These are phyloP conservation scores for Drosophila serrata DNA, from an alignment of 1,140 invertebrate species.

Conservation along the genomic window DNA sequence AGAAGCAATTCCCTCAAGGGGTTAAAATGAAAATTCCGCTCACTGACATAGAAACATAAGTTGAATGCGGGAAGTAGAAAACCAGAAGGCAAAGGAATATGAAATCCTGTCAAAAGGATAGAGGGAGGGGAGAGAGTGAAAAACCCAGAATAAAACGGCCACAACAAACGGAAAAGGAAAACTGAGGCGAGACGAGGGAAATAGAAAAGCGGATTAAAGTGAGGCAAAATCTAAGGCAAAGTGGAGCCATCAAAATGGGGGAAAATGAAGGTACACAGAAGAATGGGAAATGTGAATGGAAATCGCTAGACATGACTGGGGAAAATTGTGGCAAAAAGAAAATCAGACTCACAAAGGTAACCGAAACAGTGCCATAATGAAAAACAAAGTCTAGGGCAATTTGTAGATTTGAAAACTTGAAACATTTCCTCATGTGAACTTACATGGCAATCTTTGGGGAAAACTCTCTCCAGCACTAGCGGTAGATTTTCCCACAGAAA, in stretches of 20 bases:
- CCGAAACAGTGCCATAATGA: conserved; percentile 8
- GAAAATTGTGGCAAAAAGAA: conserved; percentile 1
- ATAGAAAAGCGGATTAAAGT: conserved; percentile 37
- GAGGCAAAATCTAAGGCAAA: conserved; percentile 26
- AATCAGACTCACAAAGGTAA: conserved; percentile 7
- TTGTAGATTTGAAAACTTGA: conserved; percentile 2
- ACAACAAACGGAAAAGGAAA: conserved; percentile 15
- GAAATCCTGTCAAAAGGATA: conserved; percentile 11
- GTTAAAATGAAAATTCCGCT: conserved; percentile 27
- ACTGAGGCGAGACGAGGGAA: conserved; percentile 15
- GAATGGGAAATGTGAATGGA: neutral
- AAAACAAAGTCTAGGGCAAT: conserved; percentile 29
- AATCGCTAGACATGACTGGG: neutral
- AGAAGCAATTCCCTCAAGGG: conserved; percentile 31
- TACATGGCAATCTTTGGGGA: neutral
- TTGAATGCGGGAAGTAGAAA: conserved; percentile 2
- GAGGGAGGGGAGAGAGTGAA: neutral
- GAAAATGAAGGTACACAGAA: neutral
- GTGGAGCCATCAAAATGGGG: neutral
- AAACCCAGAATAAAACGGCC: conserved; percentile 9
- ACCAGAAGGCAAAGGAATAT: conserved; percentile 18
- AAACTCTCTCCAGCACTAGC: conserved; percentile 18
- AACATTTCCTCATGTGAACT: conserved; percentile 21
- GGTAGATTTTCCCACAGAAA: conserved; percentile 1
- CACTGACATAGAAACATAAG: conserved; percentile 30